Evolutionary conservation across 2,113 vertebrate species (phyloP).

Genomic region (Tragelaphus scriptus): DNA sequence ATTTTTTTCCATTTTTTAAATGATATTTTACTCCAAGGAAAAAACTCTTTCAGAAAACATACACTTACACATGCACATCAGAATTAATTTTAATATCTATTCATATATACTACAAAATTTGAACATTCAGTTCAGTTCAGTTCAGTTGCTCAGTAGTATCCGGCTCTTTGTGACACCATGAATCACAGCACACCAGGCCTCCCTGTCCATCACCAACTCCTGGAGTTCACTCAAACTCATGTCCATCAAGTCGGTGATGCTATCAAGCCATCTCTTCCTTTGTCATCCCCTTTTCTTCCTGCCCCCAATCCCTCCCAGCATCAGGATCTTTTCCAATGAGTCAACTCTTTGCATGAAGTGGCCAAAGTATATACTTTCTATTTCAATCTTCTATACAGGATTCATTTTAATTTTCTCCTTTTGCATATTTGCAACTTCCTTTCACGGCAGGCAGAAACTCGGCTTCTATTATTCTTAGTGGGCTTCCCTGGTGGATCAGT

Average conservation of each 20-base stretch:
- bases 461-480: not conserved
- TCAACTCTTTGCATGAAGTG: too few relatives aligned
- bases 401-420: not conserved
- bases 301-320: too few relatives aligned
- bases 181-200: too few relatives aligned
- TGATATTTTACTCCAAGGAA: not conserved
- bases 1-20: not conserved
- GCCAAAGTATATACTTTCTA: not conserved
- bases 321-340: too few relatives aligned
- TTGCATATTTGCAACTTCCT: not conserved
- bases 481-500: not conserved
- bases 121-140: not conserved
- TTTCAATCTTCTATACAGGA: not conserved
- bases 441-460: not conserved
- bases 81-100: not conserved
- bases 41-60: not conserved
- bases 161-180: too few relatives aligned
- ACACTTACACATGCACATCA: not conserved
- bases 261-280: too few relatives aligned
- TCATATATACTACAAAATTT: not conserved
- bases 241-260: too few relatives aligned
- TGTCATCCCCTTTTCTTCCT: too few relatives aligned
- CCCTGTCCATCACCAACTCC: too few relatives aligned
- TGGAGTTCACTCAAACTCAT: accelerated
- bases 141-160: too few relatives aligned